These are phyloP conservation scores for Arothron firmamentum DNA, from an alignment of 2,113 vertebrate species.

Conservation along the genomic window DNA sequence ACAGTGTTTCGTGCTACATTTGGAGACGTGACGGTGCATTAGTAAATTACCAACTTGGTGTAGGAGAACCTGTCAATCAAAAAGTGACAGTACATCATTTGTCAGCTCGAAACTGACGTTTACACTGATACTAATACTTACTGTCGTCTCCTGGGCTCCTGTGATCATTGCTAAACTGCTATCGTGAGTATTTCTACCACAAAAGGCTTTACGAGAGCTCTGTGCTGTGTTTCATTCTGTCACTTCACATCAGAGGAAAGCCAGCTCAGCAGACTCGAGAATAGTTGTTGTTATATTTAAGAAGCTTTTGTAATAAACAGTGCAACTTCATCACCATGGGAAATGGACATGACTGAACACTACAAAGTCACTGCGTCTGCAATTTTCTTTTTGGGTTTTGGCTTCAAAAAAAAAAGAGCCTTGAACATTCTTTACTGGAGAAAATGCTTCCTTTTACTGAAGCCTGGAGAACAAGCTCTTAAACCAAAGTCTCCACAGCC, in stretches of 20 bases:
- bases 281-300: not conserved
- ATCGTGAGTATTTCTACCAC: too few species aligned
- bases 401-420: constrained; percentile 47
- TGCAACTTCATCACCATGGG: not conserved
- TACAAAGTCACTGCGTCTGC: constrained; percentile 11
- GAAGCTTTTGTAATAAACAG: not conserved
- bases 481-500: constrained; percentile 49
- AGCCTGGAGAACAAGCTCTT: constrained; percentile 66
- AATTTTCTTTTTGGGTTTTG: constrained; percentile 36
- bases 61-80: too few species aligned
- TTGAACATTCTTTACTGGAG: constrained; percentile 53
- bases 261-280: not conserved
- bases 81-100: too few species aligned
- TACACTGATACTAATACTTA: too few species aligned
- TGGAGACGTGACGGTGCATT: too few species aligned
- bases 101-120: too few species aligned
- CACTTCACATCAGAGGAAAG: not conserved
- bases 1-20: too few species aligned
- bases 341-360: not conserved
- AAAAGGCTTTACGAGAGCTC: too few species aligned
- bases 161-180: too few species aligned
- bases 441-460: constrained; percentile 57
- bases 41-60: too few species aligned
- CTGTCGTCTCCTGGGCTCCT: too few species aligned
- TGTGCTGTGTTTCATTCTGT: not conserved